phyloP scores from a whole-genome alignment of 2,888 invertebrate genomes.

The Amiota mariae region DNA sequence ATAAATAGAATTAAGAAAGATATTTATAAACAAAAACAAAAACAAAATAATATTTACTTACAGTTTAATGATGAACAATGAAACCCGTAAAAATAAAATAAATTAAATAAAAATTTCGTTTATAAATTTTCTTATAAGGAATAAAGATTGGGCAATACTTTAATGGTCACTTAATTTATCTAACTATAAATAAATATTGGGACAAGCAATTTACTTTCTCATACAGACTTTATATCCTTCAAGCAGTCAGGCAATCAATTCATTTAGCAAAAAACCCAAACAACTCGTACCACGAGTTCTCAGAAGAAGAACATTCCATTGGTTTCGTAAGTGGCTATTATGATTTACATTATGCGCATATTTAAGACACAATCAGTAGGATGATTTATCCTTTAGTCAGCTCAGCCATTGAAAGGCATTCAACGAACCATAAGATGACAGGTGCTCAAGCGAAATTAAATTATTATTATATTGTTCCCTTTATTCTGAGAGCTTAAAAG shows the following conservation, averaged over 20 bases:
- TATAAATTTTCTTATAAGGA: too few relatives aligned
- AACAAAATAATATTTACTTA: too few relatives aligned
- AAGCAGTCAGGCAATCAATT: not conserved
- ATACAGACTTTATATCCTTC: too few relatives aligned
- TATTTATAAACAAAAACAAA: too few relatives aligned
- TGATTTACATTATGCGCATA: slow-evolving; percentile 23
- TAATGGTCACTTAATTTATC: too few relatives aligned
- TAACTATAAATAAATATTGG: too few relatives aligned
- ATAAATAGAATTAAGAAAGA: too few relatives aligned
- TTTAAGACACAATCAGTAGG: slow-evolving; percentile 9
- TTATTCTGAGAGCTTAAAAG: not conserved
- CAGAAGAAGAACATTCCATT: not conserved
- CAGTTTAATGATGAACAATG: too few relatives aligned
- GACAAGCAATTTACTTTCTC: too few relatives aligned
- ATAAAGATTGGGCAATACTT: too few relatives aligned
- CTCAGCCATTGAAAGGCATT: slow-evolving; percentile 4
- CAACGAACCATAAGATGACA: slow-evolving; percentile 17
- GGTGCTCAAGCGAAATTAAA: slow-evolving; percentile 5
- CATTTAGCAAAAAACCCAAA: not conserved
- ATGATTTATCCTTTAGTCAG: not conserved
- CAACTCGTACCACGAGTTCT: not conserved
- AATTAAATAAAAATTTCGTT: too few relatives aligned
- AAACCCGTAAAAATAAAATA: too few relatives aligned
- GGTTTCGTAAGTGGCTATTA: slow-evolving; percentile 14
- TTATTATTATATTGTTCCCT: not conserved